Evolutionary conservation across 2,888 invertebrate genomes (phyloP).

Genomic region (Pogonocherus hispidulus): DNA sequence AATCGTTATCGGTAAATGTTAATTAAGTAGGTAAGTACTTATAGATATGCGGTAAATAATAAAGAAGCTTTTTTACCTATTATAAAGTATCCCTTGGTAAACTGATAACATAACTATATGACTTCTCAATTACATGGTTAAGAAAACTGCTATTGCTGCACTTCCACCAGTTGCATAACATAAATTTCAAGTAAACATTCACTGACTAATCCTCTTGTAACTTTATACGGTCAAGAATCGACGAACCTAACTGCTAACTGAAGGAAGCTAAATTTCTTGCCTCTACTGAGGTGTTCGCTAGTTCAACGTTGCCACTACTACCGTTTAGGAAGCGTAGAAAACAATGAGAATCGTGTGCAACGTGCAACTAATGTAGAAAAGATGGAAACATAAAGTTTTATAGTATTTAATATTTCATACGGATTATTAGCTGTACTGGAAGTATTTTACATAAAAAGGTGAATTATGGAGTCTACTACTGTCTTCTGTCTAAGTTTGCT

Average conservation of each 20-base stretch:
- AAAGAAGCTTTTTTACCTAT: background rate
- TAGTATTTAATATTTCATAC: background rate
- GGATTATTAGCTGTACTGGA: background rate
- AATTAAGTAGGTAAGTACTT: no score
- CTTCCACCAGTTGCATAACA: slow-evolving; percentile 22
- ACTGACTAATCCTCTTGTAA: slow-evolving; percentile 11
- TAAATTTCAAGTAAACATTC: slow-evolving; percentile 1
- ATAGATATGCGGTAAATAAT: no score
- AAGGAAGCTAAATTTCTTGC: slow-evolving; percentile 11
- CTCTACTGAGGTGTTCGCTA: background rate
- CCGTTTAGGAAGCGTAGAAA: slow-evolving; percentile 9
- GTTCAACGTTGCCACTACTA: slow-evolving; percentile 7
- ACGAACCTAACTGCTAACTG: slow-evolving; percentile 7
- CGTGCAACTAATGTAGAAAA: background rate
- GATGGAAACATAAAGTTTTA: background rate
- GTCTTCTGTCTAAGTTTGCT: background rate
- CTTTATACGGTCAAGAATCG: slow-evolving; percentile 11
- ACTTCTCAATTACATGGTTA: slow-evolving; percentile 4
- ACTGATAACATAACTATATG: background rate
- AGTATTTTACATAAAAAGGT: background rate
- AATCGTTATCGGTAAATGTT: no score
- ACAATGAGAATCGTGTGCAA: background rate
- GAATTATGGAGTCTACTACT: background rate
- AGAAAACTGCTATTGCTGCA: background rate
- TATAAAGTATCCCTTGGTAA: background rate